Percentiles rank a stretch among this genome's conserved stretches.
These are phyloP conservation scores for Pyrgilauda ruficollis DNA, from an alignment of 2,113 vertebrate species.

Conservation along the genomic window DNA sequence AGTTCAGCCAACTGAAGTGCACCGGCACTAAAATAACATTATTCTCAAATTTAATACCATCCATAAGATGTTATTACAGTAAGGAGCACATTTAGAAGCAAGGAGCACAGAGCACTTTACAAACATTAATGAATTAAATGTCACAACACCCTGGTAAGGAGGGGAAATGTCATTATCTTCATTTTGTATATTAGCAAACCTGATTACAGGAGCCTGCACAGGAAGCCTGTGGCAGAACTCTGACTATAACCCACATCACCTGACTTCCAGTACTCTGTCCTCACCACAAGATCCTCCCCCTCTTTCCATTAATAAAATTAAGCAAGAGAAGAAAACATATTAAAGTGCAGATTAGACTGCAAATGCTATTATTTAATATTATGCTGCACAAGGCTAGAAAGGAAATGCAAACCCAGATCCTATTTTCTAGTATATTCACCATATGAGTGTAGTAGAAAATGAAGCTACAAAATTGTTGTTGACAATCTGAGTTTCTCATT, in stretches of 20 bases:
- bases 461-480: neutral
- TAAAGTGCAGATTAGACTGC: neutral
- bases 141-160: constrained; percentile 38
- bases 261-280: constrained; percentile 53
- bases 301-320: constrained; percentile 53
- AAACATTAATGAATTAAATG: constrained; percentile 62
- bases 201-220: constrained; percentile 53
- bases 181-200: constrained; percentile 39
- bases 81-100: constrained; percentile 32
- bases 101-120: constrained; percentile 44
- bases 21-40: neutral
- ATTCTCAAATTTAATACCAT: constrained; percentile 34
- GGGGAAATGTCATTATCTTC: constrained; percentile 46
- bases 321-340: constrained; percentile 25
- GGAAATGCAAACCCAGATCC: constrained; percentile 21
- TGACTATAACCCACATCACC: constrained; percentile 43
- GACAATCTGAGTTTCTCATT: neutral
- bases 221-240: constrained; percentile 54
- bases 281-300: neutral
- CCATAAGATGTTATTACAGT: constrained; percentile 12
- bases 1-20: neutral
- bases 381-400: neutral
- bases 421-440: neutral
- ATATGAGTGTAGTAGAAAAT: neutral
- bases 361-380: constrained; percentile 44